Evolutionary conservation across 2,888 invertebrate genomes (phyloP), one percentile per base, ranked within the genome.

Genomic region (Anoncus sp.): DNA sequence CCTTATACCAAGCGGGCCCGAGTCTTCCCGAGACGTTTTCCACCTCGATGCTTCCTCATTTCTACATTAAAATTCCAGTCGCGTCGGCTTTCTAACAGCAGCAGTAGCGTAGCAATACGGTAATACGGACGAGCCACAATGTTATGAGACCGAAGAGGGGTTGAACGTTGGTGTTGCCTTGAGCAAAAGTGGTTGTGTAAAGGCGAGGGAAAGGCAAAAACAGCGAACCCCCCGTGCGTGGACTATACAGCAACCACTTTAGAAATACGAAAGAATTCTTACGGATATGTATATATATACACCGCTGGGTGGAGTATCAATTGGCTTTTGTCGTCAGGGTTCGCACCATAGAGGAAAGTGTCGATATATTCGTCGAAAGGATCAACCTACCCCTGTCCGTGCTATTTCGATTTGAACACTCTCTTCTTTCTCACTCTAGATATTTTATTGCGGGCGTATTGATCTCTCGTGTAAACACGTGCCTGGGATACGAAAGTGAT

Each of bases 11-110:
- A 51, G 40, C 62, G 22, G 22, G 47, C 62, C 43, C 40, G 38
- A 65, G 60, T 66, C 59, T 69, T 63, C 45, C 49, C 55, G 31
- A 43, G 67, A 75, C 67, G 63, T 75, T 79, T 79, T 69, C 63
- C 72, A 75, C 75, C 9, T 65, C 38, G 63, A 51, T 27, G 45
- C 71, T 63, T 66, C 78, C 69, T 62, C 70, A 79, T 81, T 79
- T 78, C 80, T 67, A 82, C 82, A 87, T 87, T 87, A 85, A 88
- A 87, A 87, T 87, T 87, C 87, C 84, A 79, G 47, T 75, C 81
- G 82, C 51, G 75, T 12, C 27, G 62, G 24, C 57, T 20, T 22
- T 53, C 43, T 18, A 45, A 55, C 16, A 14, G 55, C 24, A 40
- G 27, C 43, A 35, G 35, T 20, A 69, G n/a, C n/a, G n/a, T 47